These are phyloP conservation scores for Genyomyrus donnyi DNA, from an alignment of 2,113 vertebrate genomes.

Conservation along the genomic window DNA sequence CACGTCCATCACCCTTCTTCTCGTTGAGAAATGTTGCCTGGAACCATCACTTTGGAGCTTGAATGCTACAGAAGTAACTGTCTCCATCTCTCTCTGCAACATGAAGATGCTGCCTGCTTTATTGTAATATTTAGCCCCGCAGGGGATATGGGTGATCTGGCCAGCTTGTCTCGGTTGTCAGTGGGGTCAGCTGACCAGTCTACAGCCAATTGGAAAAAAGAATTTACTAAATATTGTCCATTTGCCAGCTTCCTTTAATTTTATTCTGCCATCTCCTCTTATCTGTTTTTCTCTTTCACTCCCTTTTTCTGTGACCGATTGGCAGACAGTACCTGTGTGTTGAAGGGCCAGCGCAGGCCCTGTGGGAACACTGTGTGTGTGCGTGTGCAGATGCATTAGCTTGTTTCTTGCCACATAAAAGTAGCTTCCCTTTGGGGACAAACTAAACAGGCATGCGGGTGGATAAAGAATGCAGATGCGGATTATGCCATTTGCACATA, in stretches of 20 bases:
- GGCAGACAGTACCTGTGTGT: background rate
- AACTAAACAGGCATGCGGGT: background rate
- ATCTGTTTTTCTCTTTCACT: background rate
- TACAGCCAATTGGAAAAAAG: background rate
- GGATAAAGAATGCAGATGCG: background rate
- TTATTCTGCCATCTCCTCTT: background rate
- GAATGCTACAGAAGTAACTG: background rate
- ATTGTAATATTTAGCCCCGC: background rate
- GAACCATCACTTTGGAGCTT: background rate
- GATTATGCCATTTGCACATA: background rate
- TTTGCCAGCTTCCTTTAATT: background rate
- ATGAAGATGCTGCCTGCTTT: background rate
- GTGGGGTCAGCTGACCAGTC: background rate
- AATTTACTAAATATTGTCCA: background rate
- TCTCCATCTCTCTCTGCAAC: background rate
- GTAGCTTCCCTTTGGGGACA: background rate
- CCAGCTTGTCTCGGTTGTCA: background rate
- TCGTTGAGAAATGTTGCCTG: background rate
- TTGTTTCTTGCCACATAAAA: background rate
- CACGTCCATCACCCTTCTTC: background rate
- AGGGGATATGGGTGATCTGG: background rate
- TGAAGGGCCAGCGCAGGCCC: background rate
- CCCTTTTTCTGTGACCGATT: background rate
- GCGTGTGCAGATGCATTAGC: background rate
- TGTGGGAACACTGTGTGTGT: background rate